These are phyloP conservation scores for Drusus annulatus DNA, from an alignment of 1,140 invertebrate species.

Conservation along the genomic window DNA sequence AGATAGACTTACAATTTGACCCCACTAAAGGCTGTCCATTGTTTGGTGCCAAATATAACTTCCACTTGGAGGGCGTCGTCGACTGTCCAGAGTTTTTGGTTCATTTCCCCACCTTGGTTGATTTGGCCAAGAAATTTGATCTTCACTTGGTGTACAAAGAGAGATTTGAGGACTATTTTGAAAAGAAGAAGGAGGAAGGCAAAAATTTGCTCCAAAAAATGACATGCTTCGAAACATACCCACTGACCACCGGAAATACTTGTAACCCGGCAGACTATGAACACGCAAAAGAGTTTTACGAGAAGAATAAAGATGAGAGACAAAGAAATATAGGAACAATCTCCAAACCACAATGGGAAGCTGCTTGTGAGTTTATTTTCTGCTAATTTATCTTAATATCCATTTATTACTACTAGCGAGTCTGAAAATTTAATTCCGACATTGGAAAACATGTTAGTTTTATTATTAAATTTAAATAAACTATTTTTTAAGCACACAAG, in stretches of 20 bases:
- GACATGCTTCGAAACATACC: slow-evolving; percentile 82
- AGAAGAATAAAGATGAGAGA: slow-evolving; percentile 61
- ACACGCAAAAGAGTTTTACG: slow-evolving; percentile 73
- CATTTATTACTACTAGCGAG: too few species aligned
- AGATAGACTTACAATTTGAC: slow-evolving; percentile 85
- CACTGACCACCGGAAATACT: slow-evolving; percentile 66
- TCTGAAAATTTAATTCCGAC: too few species aligned
- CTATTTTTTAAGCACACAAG: too few species aligned
- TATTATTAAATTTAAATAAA: too few species aligned
- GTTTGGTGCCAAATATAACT: slow-evolving; percentile 98
- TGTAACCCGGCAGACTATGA: slow-evolving; percentile 75
- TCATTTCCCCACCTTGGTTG: slow-evolving; percentile 89
- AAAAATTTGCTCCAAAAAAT: slow-evolving; percentile 81
- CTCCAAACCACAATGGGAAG: slow-evolving; percentile 94
- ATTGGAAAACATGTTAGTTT: too few species aligned
- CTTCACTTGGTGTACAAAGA: slow-evolving; percentile 83
- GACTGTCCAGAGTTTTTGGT: slow-evolving; percentile 99
- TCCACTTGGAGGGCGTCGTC: slow-evolving; percentile 95
- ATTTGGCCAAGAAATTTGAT: slow-evolving; percentile 86
- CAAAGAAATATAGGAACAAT: slow-evolving; percentile 81
- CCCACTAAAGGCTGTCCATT: slow-evolving; percentile 81
- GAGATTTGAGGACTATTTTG: slow-evolving; percentile 88
- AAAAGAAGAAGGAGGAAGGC: slow-evolving; percentile 76
- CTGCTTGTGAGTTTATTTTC: slow-evolving; percentile 78
- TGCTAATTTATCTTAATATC: neutral